A percentile compares a stretch with the other conserved stretches of the same genome.
Evolutionary conservation across 2,888 invertebrate species (phyloP).

Genomic region (Tipula confusa): DNA sequence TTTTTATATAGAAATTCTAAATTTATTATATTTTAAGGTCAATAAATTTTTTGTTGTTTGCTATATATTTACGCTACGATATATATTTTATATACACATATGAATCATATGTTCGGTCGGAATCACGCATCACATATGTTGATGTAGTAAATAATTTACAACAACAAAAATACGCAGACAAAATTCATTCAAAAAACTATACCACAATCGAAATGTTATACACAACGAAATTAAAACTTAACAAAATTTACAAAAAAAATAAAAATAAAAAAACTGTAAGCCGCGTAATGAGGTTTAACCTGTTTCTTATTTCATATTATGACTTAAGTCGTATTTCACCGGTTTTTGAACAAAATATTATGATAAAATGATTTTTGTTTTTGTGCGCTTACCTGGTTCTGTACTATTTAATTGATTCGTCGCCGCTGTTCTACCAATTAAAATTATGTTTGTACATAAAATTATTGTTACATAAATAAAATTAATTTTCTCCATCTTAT

Average conservation of each 20-base stretch:
- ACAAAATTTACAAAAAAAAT: background rate
- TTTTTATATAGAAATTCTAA: background rate
- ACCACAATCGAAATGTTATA: background rate
- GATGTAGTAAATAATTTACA: background rate
- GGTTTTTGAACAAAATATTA: background rate
- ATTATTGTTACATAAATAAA: background rate
- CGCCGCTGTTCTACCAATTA: background rate
- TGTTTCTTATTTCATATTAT: no score
- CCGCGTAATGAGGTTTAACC: background rate
- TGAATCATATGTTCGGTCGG: slow-evolving; percentile 1
- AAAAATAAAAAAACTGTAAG: background rate
- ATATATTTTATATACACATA: no score
- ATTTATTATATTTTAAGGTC: background rate
- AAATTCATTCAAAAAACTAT: background rate
- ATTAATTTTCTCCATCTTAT: background rate
- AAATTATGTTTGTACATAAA: background rate
- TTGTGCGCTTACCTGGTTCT: background rate
- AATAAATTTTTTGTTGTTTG: background rate
- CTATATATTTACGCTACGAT: no score
- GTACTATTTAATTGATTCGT: background rate
- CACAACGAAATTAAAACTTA: background rate
- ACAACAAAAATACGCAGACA: background rate
- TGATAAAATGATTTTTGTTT: background rate
- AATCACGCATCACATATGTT: background rate
- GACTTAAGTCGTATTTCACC: no score